phyloP scores from a whole-genome alignment of 30 jellyfish, hydroid and myxozoan genomes.

The Sanderia malayensis region DNA sequence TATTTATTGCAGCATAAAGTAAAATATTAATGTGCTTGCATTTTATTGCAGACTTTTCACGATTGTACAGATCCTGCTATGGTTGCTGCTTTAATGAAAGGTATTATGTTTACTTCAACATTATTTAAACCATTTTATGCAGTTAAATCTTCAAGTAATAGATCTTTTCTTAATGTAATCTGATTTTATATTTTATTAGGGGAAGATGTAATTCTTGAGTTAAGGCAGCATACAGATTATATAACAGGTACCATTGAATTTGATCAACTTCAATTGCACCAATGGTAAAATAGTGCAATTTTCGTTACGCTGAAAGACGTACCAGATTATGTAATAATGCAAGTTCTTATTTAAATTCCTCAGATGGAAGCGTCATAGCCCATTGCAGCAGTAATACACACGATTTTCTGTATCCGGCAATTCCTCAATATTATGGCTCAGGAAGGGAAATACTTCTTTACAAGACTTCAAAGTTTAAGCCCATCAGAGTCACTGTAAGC shows the following conservation, averaged over 20 bases:
- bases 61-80: conserved; percentile 99
- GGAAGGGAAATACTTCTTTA: conserved; percentile 94
- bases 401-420: conserved; percentile 94
- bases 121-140: too few relatives aligned
- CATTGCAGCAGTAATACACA: conserved; percentile 99
- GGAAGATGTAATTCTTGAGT: conserved; percentile 86
- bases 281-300: too few relatives aligned
- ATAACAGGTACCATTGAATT: conserved; percentile 94
- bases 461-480: conserved; percentile 95
- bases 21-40: too few relatives aligned
- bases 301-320: too few relatives aligned
- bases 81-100: conserved; percentile 91
- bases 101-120: too few relatives aligned
- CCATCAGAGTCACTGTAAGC: conserved; percentile 91
- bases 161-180: too few relatives aligned
- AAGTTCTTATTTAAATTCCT: too few relatives aligned
- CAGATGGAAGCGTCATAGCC: conserved; percentile 94
- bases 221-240: conserved; percentile 97
- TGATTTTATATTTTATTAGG: conserved; percentile 65
- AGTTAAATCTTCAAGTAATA: too few relatives aligned
- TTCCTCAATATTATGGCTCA: conserved; percentile 96
- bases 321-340: too few relatives aligned
- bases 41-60: conserved; percentile 85
- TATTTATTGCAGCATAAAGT: too few relatives aligned
- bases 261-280: too few relatives aligned